These are phyloP conservation scores for Centropristis striata DNA, from an alignment of 2,113 vertebrate genomes.

Conservation along the genomic window DNA sequence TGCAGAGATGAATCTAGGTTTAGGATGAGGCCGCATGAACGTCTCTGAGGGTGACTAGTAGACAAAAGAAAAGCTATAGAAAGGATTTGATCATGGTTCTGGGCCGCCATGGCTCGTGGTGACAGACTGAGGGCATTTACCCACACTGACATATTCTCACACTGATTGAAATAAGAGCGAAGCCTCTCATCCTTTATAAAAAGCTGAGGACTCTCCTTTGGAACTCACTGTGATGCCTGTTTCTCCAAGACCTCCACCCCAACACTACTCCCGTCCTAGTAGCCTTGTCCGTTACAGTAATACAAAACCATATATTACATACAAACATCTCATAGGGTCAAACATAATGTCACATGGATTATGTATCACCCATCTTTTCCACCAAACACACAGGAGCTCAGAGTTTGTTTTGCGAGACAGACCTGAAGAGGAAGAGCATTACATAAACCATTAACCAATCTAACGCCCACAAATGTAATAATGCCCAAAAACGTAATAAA, in stretches of 20 bases:
- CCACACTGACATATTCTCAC: not conserved
- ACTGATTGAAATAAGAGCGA: not conserved
- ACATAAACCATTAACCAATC: too few species aligned
- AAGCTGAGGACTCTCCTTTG: slow-evolving; percentile 2
- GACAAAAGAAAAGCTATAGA: slow-evolving; percentile 18
- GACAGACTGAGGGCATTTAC: not conserved
- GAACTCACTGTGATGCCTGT: slow-evolving; percentile 67
- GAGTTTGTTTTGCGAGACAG: not conserved
- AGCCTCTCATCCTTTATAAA: not conserved
- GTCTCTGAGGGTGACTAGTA: slow-evolving; percentile 39
- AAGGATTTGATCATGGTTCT: not conserved
- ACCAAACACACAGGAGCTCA: not conserved
- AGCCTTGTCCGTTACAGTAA: not conserved
- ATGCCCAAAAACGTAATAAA: too few species aligned
- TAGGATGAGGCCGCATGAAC: not conserved
- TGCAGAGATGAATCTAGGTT: not conserved
- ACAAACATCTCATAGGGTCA: not conserved
- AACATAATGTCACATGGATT: not conserved
- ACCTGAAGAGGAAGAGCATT: not conserved
- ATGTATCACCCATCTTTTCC: not conserved
- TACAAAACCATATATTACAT: not conserved
- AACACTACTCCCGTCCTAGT: not conserved
- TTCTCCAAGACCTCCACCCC: not conserved
- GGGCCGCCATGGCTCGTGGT: slow-evolving; percentile 4
- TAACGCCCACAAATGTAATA: too few species aligned